These are phyloP conservation scores for Trachymyrmex septentrionalis DNA, from an alignment of 1,140 invertebrate genomes.

Conservation along the genomic window DNA sequence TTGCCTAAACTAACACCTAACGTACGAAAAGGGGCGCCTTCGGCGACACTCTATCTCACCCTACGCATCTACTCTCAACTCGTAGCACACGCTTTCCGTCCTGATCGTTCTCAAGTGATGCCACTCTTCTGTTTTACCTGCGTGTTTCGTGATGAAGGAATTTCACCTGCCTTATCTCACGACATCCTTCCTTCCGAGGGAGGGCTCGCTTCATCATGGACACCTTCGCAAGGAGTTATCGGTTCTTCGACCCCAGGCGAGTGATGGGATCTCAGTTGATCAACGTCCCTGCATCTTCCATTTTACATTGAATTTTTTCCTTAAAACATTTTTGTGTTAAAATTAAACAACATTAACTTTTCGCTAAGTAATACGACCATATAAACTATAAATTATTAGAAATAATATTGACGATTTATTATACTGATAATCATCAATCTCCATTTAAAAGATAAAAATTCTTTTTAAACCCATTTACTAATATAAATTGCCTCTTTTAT, in stretches of 20 bases:
- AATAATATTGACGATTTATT: slow-evolving; percentile 1
- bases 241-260: slow-evolving; percentile 65
- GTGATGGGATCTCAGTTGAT: slow-evolving; percentile 59
- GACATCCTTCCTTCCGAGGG: slow-evolving; percentile 68
- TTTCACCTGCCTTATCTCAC: slow-evolving; percentile 67
- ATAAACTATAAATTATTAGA: neutral
- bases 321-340: neutral
- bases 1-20: slow-evolving; percentile 80
- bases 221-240: slow-evolving; percentile 70
- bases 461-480: neutral
- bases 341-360: neutral
- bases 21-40: slow-evolving; percentile 77
- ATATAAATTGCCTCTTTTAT: slow-evolving; percentile 24
- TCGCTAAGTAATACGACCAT: slow-evolving; percentile 9
- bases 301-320: neutral
- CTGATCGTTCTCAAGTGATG: slow-evolving; percentile 18
- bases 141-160: slow-evolving; percentile 49
- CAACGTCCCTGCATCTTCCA: slow-evolving; percentile 12
- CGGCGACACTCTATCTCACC: slow-evolving; percentile 74
- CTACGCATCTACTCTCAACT: slow-evolving; percentile 73
- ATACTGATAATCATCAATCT: neutral
- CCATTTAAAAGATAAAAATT: slow-evolving; percentile 14
- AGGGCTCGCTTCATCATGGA: slow-evolving; percentile 64
- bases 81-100: slow-evolving; percentile 63
- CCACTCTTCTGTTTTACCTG: slow-evolving; percentile 70